phyloP scores from a whole-genome alignment of 2,888 invertebrate species.

The Harpagoxenus sublaevis region DNA sequence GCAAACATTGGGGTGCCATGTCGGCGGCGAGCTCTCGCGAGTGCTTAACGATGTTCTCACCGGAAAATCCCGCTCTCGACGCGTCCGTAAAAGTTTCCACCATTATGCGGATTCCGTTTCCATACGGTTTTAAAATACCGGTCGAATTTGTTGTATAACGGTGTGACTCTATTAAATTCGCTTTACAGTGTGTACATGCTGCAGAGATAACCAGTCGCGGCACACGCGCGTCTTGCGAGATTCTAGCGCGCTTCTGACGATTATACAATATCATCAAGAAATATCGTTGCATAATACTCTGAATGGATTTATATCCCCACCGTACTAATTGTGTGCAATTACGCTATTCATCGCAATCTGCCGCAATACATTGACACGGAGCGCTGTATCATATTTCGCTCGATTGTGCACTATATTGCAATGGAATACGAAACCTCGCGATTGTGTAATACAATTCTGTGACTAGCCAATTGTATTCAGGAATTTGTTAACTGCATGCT shows the following conservation, averaged over 20 bases:
- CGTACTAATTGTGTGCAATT: constrained; percentile 38
- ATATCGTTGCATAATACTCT: constrained; percentile 31
- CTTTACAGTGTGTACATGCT: not conserved
- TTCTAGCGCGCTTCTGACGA: not conserved
- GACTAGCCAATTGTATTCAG: constrained; percentile 29
- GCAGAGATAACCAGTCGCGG: not conserved
- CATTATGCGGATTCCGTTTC: constrained; percentile 30
- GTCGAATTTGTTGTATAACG: constrained; percentile 33
- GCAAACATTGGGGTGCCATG: constrained; percentile 19
- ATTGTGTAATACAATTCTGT: constrained; percentile 41
- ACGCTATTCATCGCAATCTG: constrained; percentile 29
- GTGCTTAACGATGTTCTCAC: constrained; percentile 40
- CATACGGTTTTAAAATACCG: constrained; percentile 20
- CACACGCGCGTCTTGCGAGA: not conserved
- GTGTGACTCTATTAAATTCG: constrained; percentile 13
- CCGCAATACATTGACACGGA: constrained; percentile 8
- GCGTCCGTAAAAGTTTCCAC: constrained; percentile 19
- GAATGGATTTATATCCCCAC: constrained; percentile 12
- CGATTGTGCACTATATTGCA: constrained; percentile 16
- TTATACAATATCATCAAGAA: constrained; percentile 43
- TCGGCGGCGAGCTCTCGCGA: constrained; percentile 13
- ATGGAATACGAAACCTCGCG: constrained; percentile 19
- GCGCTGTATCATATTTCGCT: constrained; percentile 35
- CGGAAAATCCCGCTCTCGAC: constrained; percentile 34
- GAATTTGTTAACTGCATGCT: constrained; percentile 24